These are phyloP conservation scores for Coptodon bakossiorum DNA, from an alignment of 2,113 vertebrate genomes.

Conservation along the genomic window DNA sequence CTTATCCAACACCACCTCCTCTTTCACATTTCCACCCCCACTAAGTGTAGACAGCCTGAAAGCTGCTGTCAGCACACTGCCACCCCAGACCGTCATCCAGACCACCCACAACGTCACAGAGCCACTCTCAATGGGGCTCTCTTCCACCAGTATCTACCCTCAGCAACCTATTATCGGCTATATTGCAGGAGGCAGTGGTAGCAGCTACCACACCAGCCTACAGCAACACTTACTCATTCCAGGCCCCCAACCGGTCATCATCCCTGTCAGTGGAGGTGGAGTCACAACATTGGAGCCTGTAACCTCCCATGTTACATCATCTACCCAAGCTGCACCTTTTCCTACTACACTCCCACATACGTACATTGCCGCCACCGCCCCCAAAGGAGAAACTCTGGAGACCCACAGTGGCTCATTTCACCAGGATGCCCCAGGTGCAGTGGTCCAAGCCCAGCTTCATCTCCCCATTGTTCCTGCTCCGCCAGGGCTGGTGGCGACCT, in stretches of 20 bases:
- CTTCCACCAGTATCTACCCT: conserved; percentile 81
- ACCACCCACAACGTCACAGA: conserved; percentile 86
- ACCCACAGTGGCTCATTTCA: conserved; percentile 9
- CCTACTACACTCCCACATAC: conserved; percentile 87
- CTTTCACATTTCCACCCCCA: conserved; percentile 74
- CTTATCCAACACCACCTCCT: conserved; percentile 72
- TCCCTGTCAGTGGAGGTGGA: conserved; percentile 80
- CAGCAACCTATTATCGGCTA: conserved; percentile 90
- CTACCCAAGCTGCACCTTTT: conserved; percentile 78
- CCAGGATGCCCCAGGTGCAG: conserved; percentile 31
- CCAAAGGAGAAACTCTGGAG: conserved; percentile 75
- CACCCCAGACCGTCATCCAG: conserved; percentile 92
- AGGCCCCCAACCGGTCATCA: conserved; percentile 87
- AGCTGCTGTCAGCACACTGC: conserved; percentile 72
- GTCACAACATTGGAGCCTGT: conserved; percentile 70
- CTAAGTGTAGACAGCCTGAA: conserved; percentile 81
- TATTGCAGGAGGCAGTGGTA: conserved; percentile 73
- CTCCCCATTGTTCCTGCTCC: conserved; percentile 80
- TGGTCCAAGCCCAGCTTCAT: conserved; percentile 93
- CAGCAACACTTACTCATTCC: conserved; percentile 94
- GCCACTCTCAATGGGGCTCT: conserved; percentile 83
- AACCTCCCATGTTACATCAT: conserved; percentile 68
- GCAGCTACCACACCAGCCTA: conserved; percentile 81
- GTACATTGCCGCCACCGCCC: conserved; percentile 79
- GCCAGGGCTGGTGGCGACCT: conserved; percentile 42